Conservation (phyloP, 2,113 vertebrate genomes). For the Nymphicus hollandicus region DNA sequence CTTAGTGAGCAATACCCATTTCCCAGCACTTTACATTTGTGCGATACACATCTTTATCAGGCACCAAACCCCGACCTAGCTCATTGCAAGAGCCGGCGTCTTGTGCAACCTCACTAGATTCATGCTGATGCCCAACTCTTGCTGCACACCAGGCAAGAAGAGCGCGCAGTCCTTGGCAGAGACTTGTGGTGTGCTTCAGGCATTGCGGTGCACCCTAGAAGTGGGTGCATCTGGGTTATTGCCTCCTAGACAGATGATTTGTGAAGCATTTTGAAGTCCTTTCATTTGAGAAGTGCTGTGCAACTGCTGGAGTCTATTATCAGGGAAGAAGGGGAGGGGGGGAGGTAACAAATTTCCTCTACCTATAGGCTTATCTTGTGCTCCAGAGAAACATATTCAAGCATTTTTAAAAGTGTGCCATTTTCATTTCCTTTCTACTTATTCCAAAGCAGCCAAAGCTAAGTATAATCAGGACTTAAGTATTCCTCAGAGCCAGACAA, state of each 20-base stretch:
- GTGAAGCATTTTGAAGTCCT: slow-evolving; percentile 23
- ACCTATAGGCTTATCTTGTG: slow-evolving; percentile 51
- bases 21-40: neutral
- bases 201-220: neutral
- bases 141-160: neutral
- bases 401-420: neutral
- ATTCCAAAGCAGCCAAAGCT: slow-evolving; percentile 43
- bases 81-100: fast-evolving
- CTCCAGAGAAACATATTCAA: slow-evolving; percentile 26
- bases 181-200: neutral
- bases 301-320: slow-evolving; percentile 9
- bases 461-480: slow-evolving; percentile 53
- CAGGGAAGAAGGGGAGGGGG: neutral
- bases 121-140: fast-evolving
- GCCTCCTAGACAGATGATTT: slow-evolving; percentile 40
- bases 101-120: neutral
- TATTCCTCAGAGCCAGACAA: slow-evolving; percentile 31
- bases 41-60: fast-evolving
- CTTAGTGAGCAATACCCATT: neutral
- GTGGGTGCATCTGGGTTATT: slow-evolving; percentile 2
- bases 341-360: slow-evolving; percentile 23
- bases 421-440: slow-evolving; percentile 54
- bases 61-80: neutral
- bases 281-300: slow-evolving; percentile 20
- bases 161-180: fast-evolving